Base-by-base conservation (phyloP, 2,888 invertebrate species). In the Merodon equestris region DNA sequence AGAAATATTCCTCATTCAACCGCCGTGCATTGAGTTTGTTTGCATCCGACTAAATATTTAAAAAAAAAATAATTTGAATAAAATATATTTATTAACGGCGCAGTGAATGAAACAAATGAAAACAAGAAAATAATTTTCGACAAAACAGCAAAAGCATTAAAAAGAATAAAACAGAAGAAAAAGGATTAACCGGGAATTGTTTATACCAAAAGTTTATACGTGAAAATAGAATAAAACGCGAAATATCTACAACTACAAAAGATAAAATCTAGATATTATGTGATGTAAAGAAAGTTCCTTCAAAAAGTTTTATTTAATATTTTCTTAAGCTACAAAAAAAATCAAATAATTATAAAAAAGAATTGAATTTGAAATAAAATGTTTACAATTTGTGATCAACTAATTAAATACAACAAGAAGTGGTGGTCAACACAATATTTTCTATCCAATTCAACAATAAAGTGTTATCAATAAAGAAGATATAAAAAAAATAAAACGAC, bases 181-280 rank as follows among this genome's bases (percentile, higher is more conserved):
- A 73, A 82, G 81, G 64, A 82, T 81, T 54, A 81, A 77, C 64
- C 70, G 56, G 61, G 63, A 36, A 72, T 83, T 54, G 47, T 77
- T 74, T 58, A 66, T 58, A 57, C 53, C 75, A 67, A 64, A 72
- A 68, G 51, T 42, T 66, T 61, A n/a, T n/a, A n/a, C n/a, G n/a
- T n/a, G n/a, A n/a, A 56, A 18, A 38, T 12, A 50, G 17, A 47
- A 45, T 17, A 50, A 19, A 58, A 79, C 79, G 79, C 74, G 73
- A 70, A 67, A 70, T 79, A 68, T 75, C 63, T 79, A 60, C 47
- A 57, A 58, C 51, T 63, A 44, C 19, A 58, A 74, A 66, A 27
- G 38, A 58, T 47, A 57, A 57, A 74, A 81, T 44, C 75, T 34
- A 61, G 47, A 84, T 85, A 85, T 86, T 85, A 86, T 86, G 86